Conservation (phyloP, 35 echinoderm and acorn worm species). For the Ophiothrix spiculata region DNA sequence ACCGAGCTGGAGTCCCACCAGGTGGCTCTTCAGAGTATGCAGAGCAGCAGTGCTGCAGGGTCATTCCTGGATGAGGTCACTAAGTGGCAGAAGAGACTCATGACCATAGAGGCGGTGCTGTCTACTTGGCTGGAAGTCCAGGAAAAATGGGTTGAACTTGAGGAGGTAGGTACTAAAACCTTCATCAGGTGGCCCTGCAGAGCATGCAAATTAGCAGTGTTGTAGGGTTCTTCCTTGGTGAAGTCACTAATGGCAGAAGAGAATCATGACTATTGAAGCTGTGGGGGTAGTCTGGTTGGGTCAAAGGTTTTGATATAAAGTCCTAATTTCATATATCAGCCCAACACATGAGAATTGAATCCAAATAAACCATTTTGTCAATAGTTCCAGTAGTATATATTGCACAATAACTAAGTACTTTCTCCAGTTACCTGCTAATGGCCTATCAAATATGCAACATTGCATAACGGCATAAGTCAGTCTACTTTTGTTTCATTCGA, state of each 20-base stretch:
- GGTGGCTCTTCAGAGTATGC: constrained; percentile 93
- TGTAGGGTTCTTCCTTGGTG: constrained; percentile 93
- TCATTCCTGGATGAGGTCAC: constrained; percentile 99
- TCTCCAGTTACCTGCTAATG: too few species aligned
- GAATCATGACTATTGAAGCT: constrained; percentile 94
- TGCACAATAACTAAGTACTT: too few species aligned
- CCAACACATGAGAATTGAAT: too few species aligned
- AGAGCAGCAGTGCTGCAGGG: constrained; percentile 92
- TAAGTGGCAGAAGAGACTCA: constrained; percentile 98
- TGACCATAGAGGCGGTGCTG: constrained; percentile 93
- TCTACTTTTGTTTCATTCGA: too few species aligned
- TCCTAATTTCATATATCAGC: too few species aligned
- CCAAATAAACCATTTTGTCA: too few species aligned
- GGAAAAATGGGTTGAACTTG: constrained; percentile 98
- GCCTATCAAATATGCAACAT: too few species aligned
- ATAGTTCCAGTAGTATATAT: too few species aligned
- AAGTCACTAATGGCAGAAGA: constrained; percentile 99
- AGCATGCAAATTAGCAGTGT: constrained; percentile 96
- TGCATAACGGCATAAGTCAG: too few species aligned
- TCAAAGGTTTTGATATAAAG: too few species aligned
- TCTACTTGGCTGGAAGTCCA: constrained; percentile 89
- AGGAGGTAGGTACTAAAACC: constrained; percentile 94
- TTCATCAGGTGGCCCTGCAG: constrained; percentile 92
- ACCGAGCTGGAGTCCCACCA: constrained; percentile 96
- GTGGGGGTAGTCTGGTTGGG: constrained; percentile 79